These are phyloP conservation scores for Butorides virescens DNA, from an alignment of 2,113 vertebrate species.

Conservation along the genomic window DNA sequence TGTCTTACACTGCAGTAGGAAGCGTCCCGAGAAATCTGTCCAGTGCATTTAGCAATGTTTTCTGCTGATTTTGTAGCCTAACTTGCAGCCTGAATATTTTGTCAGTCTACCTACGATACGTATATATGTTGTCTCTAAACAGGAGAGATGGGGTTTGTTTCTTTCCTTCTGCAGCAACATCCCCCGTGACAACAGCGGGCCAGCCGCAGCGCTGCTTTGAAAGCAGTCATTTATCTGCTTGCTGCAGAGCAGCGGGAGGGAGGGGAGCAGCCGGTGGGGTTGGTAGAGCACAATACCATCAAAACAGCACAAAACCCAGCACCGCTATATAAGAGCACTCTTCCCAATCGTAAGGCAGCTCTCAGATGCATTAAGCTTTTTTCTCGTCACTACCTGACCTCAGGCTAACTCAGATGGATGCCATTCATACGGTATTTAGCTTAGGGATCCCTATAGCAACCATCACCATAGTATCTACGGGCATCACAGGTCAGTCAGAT, in stretches of 20 bases:
- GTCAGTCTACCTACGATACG: background rate
- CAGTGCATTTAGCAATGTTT: background rate
- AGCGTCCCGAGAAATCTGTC: background rate
- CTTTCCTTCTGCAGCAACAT: background rate
- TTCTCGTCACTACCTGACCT: background rate
- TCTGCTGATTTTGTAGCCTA: conserved; percentile 9
- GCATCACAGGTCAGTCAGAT: background rate
- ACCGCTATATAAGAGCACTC: background rate
- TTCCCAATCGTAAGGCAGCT: conserved; percentile 22
- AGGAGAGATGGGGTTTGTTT: conserved; percentile 19
- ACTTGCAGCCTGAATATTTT: conserved; percentile 32
- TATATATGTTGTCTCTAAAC: conserved; percentile 2
- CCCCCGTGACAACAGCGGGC: background rate
- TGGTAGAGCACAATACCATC: conserved; percentile 1
- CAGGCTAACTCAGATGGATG: conserved; percentile 39
- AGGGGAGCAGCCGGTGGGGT: background rate
- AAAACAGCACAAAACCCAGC: conserved; percentile 22
- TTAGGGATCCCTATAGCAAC: conserved; percentile 49
- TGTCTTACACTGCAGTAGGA: background rate
- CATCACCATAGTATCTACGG: background rate
- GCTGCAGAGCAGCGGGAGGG: conserved; percentile 22
- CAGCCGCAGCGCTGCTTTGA: background rate
- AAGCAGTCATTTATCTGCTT: conserved; percentile 37
- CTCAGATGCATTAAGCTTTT: conserved; percentile 16
- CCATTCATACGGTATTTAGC: conserved; percentile 10